These are phyloP conservation scores for Oxygymnocypris stewartii DNA, from an alignment of 2,113 vertebrate genomes.

Conservation along the genomic window DNA sequence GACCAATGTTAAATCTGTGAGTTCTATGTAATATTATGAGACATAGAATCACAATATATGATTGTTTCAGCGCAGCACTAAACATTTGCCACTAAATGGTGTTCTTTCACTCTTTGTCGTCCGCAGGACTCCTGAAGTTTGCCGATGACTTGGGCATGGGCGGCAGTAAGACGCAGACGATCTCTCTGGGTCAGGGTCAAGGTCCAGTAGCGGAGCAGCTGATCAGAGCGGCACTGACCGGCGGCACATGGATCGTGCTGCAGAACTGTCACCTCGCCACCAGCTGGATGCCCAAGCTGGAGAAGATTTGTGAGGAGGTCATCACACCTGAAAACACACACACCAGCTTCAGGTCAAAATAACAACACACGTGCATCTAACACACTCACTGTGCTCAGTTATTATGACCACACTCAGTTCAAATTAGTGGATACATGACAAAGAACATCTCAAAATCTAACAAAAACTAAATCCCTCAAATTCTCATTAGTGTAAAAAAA, in stretches of 20 bases:
- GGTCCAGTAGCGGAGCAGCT: conserved; percentile 86
- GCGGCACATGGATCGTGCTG: conserved; percentile 87
- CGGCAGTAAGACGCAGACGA: conserved; percentile 79
- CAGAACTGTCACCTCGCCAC: conserved; percentile 93
- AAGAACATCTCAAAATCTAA: too few species aligned
- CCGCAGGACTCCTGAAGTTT: conserved; percentile 87
- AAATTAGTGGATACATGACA: background rate
- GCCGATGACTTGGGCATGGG: conserved; percentile 89
- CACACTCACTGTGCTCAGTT: background rate
- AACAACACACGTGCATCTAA: conserved; percentile 31
- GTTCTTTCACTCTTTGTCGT: too few species aligned
- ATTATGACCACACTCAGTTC: background rate
- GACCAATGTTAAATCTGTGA: background rate
- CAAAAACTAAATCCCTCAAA: too few species aligned
- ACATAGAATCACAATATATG: background rate
- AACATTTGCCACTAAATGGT: background rate
- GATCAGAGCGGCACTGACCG: conserved; percentile 76
- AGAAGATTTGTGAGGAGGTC: conserved; percentile 90
- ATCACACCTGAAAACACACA: conserved; percentile 85
- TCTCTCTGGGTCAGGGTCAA: conserved; percentile 92
- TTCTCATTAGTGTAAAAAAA: too few species aligned
- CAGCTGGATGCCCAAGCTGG: conserved; percentile 90
- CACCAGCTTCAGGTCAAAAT: conserved; percentile 76
- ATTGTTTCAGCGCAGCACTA: background rate
- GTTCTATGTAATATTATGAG: background rate